phyloP scores from a whole-genome alignment of 53 echinoderm and acorn worm genomes.

The Holothuria leucospilota region DNA sequence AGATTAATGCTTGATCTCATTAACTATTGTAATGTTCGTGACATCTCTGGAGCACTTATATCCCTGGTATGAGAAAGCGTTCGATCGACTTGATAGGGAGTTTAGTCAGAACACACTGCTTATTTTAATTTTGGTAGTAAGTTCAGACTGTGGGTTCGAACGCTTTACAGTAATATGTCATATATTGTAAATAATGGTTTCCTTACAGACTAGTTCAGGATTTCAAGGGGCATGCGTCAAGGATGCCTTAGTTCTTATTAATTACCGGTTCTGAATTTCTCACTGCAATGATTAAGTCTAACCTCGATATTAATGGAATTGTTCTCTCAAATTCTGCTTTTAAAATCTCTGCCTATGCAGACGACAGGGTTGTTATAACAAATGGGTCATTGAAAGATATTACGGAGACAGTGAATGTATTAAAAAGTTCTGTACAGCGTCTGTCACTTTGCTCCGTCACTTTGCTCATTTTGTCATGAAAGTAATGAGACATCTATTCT shows the following conservation, averaged over 20 bases:
- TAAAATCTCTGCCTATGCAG: constrained; percentile 2
- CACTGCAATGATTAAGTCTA: not conserved
- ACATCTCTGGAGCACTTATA: too few species aligned
- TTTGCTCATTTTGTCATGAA: too few species aligned
- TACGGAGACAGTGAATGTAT: not conserved
- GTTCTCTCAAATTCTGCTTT: not conserved
- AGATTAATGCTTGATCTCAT: too few species aligned
- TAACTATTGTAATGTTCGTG: too few species aligned
- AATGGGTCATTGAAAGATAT: not conserved
- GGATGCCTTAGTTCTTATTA: constrained; percentile 13
- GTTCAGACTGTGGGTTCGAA: not conserved
- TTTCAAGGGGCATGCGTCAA: constrained; percentile 5
- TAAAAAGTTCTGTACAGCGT: not conserved
- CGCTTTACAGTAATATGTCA: not conserved
- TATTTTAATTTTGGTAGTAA: not conserved
- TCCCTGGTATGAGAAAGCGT: too few species aligned
- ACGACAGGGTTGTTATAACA: not conserved
- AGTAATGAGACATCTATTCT: too few species aligned
- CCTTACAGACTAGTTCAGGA: not conserved
- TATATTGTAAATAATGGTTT: constrained; percentile 13
- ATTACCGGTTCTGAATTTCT: constrained; percentile 7
- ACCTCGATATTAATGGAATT: not conserved
- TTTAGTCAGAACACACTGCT: too few species aligned
- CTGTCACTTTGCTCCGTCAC: too few species aligned
- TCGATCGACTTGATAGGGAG: too few species aligned